A percentile compares a stretch with the other conserved stretches of the same genome.
phyloP scores from a whole-genome alignment of 2,888 invertebrate genomes.

The Cosmia pyralina region DNA sequence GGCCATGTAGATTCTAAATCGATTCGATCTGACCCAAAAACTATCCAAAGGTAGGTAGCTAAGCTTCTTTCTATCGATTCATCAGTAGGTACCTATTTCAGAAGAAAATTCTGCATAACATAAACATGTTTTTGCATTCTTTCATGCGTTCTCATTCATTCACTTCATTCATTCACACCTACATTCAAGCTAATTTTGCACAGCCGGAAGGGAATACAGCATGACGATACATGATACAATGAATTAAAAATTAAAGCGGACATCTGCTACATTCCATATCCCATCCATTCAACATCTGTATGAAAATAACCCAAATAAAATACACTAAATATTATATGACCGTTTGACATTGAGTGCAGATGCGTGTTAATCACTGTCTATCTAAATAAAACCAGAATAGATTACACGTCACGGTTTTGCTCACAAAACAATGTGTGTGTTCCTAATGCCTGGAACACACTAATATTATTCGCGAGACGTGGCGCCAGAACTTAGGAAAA shows the following conservation, averaged over 20 bases:
- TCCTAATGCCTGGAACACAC: slow-evolving; percentile 24
- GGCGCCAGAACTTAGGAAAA: not conserved
- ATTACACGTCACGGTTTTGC: slow-evolving; percentile 64
- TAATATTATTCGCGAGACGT: not conserved
- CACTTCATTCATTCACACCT: slow-evolving; percentile 2
- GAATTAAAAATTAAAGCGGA: slow-evolving; percentile 34
- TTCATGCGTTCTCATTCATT: not conserved
- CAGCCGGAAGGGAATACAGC: slow-evolving; percentile 21
- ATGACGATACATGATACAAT: slow-evolving; percentile 38
- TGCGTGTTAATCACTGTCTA: slow-evolving; percentile 73
- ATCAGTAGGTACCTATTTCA: not conserved
- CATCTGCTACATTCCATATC: slow-evolving; percentile 38
- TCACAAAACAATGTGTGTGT: slow-evolving; percentile 52
- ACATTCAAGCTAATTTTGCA: slow-evolving; percentile 13
- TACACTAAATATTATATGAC: slow-evolving; percentile 49
- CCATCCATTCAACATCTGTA: slow-evolving; percentile 33
- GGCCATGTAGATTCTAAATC: not conserved
- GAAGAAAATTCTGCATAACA: not conserved
- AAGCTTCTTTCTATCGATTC: not conserved
- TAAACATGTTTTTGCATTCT: not conserved
- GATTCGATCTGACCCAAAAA: not conserved
- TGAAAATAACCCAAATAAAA: slow-evolving; percentile 45
- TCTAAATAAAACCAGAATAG: slow-evolving; percentile 77
- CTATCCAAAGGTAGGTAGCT: too few species aligned
- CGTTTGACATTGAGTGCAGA: slow-evolving; percentile 67